Base-by-base conservation (phyloP, 2,797 vertebrate species). In the Tenualosa ilisha region DNA sequence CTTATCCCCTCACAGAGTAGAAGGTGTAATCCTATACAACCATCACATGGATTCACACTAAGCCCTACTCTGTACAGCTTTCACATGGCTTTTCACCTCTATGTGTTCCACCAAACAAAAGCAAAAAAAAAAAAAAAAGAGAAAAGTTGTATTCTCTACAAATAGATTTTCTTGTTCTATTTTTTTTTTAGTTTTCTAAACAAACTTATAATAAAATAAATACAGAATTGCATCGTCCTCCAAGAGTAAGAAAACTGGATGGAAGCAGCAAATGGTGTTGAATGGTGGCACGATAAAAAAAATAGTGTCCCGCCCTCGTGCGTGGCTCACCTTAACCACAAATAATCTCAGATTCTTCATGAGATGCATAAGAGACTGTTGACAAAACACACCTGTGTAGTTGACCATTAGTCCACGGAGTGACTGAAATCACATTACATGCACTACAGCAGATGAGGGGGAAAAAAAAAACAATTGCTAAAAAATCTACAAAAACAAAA, bases 31-130 rank as follows among this genome's bases (percentile, higher is more conserved):
- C 90, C 89, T 91, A 87, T 50, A 87, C 87, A 92, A 91, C 91
- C 81, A 89, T 92, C 91, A 92, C 91, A 93, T 91, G 87, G 87
- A 91, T 91, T 92, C 89, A 56, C 89, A 86, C 85, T 87, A 24
- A 63, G 86, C 46, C 81, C 54, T 13, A 37, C 86, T 87, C 87
- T 24, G 54, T 87, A 88, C 81, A 81, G 86, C 88, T 81, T 91
- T 90, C 56, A 89, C 68, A 63, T 90, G 88, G 87, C 89, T 91
- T 92, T 90, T 87, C 85, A 49, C 88, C 87, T 84, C 81, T 15
- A 65, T 85, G 83, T 89, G 87, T 88, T 88, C 91, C 91, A 81
- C 84, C 24, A 83, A 56, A 81, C 85, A 83, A 13, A 68, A 31
- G 12, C 26, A 37, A 68, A 68, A 68, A 37, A 5, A 75, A 20